These are phyloP conservation scores for Drosophila cognata DNA, from an alignment of 2,888 invertebrate genomes.

Conservation along the genomic window DNA sequence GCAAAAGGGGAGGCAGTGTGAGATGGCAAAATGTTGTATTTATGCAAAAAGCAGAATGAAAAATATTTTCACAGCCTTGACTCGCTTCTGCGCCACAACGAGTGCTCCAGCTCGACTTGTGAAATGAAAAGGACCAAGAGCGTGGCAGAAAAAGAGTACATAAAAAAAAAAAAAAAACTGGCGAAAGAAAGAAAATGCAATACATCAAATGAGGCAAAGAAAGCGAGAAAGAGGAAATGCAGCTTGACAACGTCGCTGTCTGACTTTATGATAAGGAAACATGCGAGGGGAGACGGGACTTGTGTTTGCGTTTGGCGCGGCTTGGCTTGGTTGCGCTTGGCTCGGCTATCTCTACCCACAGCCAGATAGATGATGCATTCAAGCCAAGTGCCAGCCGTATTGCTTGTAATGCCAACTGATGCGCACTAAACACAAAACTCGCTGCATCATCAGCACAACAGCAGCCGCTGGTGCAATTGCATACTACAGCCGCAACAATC, in stretches of 20 bases:
- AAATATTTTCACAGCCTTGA: conserved; percentile 77
- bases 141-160: not conserved
- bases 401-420: conserved; percentile 43
- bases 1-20: conserved; percentile 1
- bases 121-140: conserved; percentile 58
- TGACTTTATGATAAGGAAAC: conserved; percentile 74
- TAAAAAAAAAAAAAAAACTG: conserved; percentile 12
- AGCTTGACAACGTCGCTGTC: conserved; percentile 52
- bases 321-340: not conserved
- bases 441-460: not conserved
- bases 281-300: conserved; percentile 23
- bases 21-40: conserved; percentile 70
- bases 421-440: conserved; percentile 19
- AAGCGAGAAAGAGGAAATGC: not conserved
- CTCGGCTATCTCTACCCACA: conserved; percentile 3
- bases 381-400: conserved; percentile 55
- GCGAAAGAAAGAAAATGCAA: conserved; percentile 56
- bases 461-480: not conserved
- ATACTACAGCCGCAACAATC: not conserved
- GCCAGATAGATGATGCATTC: conserved; percentile 70
- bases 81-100: conserved; percentile 64
- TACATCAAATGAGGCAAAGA: conserved; percentile 64
- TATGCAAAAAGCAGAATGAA: conserved; percentile 75
- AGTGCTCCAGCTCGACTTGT: conserved; percentile 51
- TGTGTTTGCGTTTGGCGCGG: not conserved